Evolutionary conservation across 2,888 invertebrate species (phyloP).

Genomic region (Lissocephala sabroskyi): DNA sequence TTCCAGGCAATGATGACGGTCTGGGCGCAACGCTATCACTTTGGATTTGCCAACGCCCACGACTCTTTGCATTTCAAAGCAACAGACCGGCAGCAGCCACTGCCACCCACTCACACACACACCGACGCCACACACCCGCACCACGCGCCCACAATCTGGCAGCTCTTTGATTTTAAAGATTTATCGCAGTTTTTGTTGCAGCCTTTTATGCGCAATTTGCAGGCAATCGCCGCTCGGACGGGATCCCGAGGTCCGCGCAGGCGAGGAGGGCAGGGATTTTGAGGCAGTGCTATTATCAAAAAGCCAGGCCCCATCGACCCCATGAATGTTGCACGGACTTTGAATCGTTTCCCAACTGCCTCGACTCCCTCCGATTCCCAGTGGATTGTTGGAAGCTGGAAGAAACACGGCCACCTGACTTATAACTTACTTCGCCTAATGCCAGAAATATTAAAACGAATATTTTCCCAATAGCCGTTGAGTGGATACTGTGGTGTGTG

Average conservation of each 20-base stretch:
- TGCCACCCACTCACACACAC: conserved; percentile 16
- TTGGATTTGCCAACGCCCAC: conserved; percentile 43
- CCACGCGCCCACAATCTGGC: conserved; percentile 1
- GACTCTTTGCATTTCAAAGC: conserved; percentile 25
- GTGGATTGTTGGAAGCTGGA: too few species aligned
- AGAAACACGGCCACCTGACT: too few species aligned
- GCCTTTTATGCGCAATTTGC: conserved; percentile 53
- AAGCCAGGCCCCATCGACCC: too few species aligned
- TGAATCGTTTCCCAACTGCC: too few species aligned
- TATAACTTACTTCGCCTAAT: too few species aligned
- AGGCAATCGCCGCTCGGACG: conserved; percentile 21
- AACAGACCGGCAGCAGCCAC: neutral
- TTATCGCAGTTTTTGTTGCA: conserved; percentile 34
- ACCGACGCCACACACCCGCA: neutral
- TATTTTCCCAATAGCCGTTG: too few species aligned
- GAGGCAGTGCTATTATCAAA: too few species aligned
- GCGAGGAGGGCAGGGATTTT: too few species aligned
- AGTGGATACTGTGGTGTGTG: too few species aligned
- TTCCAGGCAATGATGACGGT: conserved; percentile 6
- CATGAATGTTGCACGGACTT: too few species aligned
- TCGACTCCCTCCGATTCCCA: neutral
- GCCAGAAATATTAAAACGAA: too few species aligned
- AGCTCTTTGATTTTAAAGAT: conserved; percentile 58
- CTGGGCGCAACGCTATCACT: conserved; percentile 51
- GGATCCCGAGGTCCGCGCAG: neutral